Evolutionary conservation across 2,113 vertebrate genomes (phyloP), one percentile per base, ranked within the genome.

Genomic region (Xiphophorus couchianus): DNA sequence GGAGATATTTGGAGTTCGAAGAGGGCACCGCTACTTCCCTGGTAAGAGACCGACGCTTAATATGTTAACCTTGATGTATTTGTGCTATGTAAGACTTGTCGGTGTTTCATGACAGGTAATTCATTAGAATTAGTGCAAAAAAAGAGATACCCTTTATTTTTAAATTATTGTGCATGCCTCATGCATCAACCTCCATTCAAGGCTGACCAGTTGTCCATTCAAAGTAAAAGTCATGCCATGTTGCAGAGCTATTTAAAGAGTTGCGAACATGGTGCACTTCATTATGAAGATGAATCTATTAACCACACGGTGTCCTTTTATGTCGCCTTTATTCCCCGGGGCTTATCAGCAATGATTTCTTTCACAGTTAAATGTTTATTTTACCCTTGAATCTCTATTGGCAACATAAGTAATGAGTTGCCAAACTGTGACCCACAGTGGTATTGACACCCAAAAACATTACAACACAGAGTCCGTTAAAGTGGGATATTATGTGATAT

Each of bases 1-100:
- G 89, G 88, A 89, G 90, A 84, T 90, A 92, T 89, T 89, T 84
- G 84, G 81, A 90, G 86, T 90, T 88, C 80, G 81, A 73, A 29
- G 73, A 84, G 86, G 74, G 87, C 82, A 19, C 77, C 54, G 62
- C 30, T 5, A 82, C 78, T 83, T 85, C 62, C 71, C 83, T 76
- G 92, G 93, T 94, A 89, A 93, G 48, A 69, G 22, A 51, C 71
- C 68, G 25, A 25, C 44, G 28, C 30, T 29, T 27, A 6, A 22
- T 15, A 22, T 25, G 66, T 51, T 61, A 72, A 65, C 69, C 30
- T 58, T 62, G 54, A 64, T 30, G 19, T 48, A 48, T 15, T 15
- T 48, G 4, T 42, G 11, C 15, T 19, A 7, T 33, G 27, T 29
- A 17, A 62, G 61, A 62, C 22, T 31, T 31, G 8, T 74, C 25